Percentiles rank a stretch among this genome's conserved stretches.
Evolutionary conservation across 2,888 invertebrate species (phyloP).

Genomic region (Drosophila neutralis): DNA sequence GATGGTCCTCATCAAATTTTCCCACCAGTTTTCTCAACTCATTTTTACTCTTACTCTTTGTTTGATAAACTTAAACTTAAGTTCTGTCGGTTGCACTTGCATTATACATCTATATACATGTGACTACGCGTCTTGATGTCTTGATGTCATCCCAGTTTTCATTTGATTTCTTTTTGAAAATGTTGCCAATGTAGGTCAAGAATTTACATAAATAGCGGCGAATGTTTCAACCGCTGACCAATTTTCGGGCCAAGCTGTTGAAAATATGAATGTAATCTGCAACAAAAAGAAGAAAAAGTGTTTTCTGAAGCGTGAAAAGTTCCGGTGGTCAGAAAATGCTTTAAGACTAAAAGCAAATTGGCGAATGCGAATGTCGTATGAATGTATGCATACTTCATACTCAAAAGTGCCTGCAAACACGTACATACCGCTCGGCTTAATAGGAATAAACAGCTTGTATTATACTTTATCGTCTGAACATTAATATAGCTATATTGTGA

Average conservation of each 20-base stretch:
- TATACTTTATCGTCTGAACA: neutral
- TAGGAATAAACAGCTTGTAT: neutral
- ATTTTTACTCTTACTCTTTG: neutral
- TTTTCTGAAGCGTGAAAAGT: slow-evolving; percentile 49
- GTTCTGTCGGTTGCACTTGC: slow-evolving; percentile 10
- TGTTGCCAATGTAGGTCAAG: slow-evolving; percentile 47
- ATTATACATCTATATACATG: neutral
- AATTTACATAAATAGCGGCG: slow-evolving; percentile 50
- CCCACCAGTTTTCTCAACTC: neutral
- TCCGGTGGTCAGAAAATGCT: slow-evolving; percentile 27
- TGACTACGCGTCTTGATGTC: slow-evolving; percentile 5
- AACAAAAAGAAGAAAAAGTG: slow-evolving; percentile 6
- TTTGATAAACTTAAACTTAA: neutral
- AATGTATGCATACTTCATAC: neutral
- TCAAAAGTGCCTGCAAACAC: slow-evolving; percentile 4
- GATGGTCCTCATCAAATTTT: neutral
- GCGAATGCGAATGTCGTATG: neutral
- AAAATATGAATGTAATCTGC: slow-evolving; percentile 52
- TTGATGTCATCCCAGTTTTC: slow-evolving; percentile 9
- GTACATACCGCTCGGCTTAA: neutral
- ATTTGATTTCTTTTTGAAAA: slow-evolving; percentile 3
- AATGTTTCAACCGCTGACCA: slow-evolving; percentile 43
- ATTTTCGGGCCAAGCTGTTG: slow-evolving; percentile 41
- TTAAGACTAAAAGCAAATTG: slow-evolving; percentile 16
- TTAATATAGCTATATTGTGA: neutral